phyloP scores from a whole-genome alignment of 2,888 invertebrate species.

The Pollenia angustigena region DNA sequence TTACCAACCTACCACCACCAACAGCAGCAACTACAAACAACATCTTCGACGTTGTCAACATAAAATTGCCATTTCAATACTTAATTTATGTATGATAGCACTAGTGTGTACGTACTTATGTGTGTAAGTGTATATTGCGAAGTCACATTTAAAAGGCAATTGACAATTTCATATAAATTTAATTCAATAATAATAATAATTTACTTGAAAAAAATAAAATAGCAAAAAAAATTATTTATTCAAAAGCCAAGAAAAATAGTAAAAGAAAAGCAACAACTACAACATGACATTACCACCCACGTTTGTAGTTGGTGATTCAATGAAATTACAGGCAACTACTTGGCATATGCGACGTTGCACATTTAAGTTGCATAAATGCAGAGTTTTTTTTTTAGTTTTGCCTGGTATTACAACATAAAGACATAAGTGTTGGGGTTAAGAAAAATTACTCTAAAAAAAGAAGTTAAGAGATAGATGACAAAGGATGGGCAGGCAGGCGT shows the following conservation, averaged over 20 bases:
- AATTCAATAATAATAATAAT: conserved; percentile 61
- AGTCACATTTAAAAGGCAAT: conserved; percentile 53
- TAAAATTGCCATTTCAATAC: conserved; percentile 52
- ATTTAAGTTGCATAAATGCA: conserved; percentile 6
- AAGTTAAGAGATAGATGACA: neutral
- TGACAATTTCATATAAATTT: conserved; percentile 64
- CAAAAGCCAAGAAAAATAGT: conserved; percentile 53
- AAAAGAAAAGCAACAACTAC: conserved; percentile 6
- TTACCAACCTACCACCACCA: conserved; percentile 23
- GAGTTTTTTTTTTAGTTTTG: neutral
- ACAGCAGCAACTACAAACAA: conserved; percentile 25
- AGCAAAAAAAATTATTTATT: conserved; percentile 19
- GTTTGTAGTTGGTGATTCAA: conserved; percentile 54
- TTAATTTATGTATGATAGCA: conserved; percentile 37
- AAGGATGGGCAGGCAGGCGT: neutral
- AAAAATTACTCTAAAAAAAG: neutral
- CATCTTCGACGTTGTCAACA: conserved; percentile 38
- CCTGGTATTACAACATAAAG: neutral
- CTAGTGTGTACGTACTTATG: conserved; percentile 5
- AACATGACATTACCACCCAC: conserved; percentile 70
- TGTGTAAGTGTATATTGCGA: conserved; percentile 18
- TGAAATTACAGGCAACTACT: conserved; percentile 39
- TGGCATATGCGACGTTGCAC: conserved; percentile 44
- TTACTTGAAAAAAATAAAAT: conserved; percentile 10
- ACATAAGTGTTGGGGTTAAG: neutral